Evolutionary conservation across 92 coral and sea anemone genomes (phyloP).

Genomic region (Epizoanthus illoricatus): DNA sequence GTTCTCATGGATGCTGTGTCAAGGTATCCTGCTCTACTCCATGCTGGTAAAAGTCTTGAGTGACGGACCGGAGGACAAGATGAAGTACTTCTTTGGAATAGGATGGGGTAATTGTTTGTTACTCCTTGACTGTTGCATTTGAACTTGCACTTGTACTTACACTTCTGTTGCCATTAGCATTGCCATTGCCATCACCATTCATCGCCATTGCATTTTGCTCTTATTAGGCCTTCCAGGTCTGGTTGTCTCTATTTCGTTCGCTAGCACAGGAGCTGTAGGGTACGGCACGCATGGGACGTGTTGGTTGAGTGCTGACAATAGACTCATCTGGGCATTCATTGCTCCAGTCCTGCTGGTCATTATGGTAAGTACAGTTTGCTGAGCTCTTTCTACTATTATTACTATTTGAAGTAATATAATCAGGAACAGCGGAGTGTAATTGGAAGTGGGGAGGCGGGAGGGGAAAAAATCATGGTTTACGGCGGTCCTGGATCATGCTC

Average conservation of each 20-base stretch:
- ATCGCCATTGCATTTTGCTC: background rate
- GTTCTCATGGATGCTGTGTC: constrained; percentile 76
- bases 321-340: constrained; percentile 71
- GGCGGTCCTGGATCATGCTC: too few relatives aligned
- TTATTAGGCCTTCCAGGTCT: constrained; percentile 59
- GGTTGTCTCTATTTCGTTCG: constrained; percentile 54
- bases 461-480: too few relatives aligned
- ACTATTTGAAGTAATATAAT: too few relatives aligned
- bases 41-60: constrained; percentile 61
- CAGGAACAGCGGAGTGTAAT: background rate
- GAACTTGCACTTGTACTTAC: background rate
- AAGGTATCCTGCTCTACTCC: constrained; percentile 59
- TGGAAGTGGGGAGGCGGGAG: too few relatives aligned
- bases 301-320: constrained; percentile 56
- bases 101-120: constrained; percentile 67
- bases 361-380: constrained; percentile 14
- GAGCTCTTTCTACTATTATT: too few relatives aligned
- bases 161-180: background rate
- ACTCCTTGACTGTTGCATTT: background rate
- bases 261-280: constrained; percentile 57
- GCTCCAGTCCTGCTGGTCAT: constrained; percentile 59
- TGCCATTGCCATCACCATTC: background rate
- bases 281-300: constrained; percentile 51
- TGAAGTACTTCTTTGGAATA: constrained; percentile 54
- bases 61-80: constrained; percentile 30